These are phyloP conservation scores for Microtus oregoni DNA, from an alignment of 2,113 vertebrate genomes.

Conservation along the genomic window DNA sequence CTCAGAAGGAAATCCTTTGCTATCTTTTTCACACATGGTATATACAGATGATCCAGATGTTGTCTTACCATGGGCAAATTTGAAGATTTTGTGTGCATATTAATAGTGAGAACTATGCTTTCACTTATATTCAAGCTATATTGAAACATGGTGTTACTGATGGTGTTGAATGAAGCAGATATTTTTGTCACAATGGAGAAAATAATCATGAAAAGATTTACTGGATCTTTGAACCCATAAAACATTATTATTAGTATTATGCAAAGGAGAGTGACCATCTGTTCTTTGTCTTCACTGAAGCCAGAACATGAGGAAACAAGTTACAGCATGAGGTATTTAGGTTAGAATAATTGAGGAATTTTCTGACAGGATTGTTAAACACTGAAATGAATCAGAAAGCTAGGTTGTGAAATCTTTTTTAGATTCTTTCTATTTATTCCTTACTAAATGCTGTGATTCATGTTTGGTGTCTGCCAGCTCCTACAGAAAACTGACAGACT, in stretches of 20 bases:
- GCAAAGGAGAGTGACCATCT: slow-evolving; percentile 58
- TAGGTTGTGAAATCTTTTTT: slow-evolving; percentile 57
- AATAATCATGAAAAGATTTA: slow-evolving; percentile 66
- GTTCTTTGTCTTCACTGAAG: slow-evolving; percentile 43
- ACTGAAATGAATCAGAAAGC: slow-evolving; percentile 38
- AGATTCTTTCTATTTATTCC: background rate
- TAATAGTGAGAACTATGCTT: background rate
- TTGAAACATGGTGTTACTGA: slow-evolving; percentile 31
- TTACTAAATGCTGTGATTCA: background rate
- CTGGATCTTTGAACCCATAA: slow-evolving; percentile 41
- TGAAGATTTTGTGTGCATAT: slow-evolving; percentile 5
- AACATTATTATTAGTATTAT: slow-evolving; percentile 46
- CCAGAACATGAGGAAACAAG: slow-evolving; percentile 63
- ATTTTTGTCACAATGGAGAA: slow-evolving; percentile 35
- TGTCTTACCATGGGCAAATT: slow-evolving; percentile 25
- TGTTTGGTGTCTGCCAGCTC: background rate
- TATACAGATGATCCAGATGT: slow-evolving; percentile 16
- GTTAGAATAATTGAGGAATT: slow-evolving; percentile 68
- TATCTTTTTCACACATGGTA: background rate
- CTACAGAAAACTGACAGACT: background rate
- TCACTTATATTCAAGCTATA: background rate
- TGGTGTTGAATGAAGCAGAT: slow-evolving; percentile 36
- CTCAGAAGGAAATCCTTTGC: background rate
- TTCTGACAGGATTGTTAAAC: slow-evolving; percentile 65
- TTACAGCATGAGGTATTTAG: slow-evolving; percentile 51